Evolutionary conservation across 1,140 invertebrate genomes (phyloP).

Genomic region (Zaprionus davidi): DNA sequence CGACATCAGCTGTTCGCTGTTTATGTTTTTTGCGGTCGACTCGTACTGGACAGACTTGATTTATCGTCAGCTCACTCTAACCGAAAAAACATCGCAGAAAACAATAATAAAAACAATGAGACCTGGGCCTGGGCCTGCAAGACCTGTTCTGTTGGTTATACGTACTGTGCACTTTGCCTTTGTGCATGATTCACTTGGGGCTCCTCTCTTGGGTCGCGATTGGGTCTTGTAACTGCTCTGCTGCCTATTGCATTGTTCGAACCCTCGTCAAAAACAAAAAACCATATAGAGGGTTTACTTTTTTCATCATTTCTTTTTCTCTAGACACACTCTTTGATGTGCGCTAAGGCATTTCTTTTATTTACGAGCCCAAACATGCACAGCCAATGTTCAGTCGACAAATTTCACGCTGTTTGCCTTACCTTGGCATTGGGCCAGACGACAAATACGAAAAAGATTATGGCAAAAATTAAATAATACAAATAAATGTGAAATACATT

Average conservation of each 20-base stretch:
- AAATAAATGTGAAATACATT: slow-evolving; percentile 33
- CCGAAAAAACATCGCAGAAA: slow-evolving; percentile 3
- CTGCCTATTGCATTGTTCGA: slow-evolving; percentile 22
- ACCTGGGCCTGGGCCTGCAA: slow-evolving; percentile 22
- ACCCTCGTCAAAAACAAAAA: slow-evolving; percentile 36
- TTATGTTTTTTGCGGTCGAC: slow-evolving; percentile 59
- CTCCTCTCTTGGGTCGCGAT: slow-evolving; percentile 16
- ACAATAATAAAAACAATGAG: slow-evolving; percentile 29
- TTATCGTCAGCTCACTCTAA: slow-evolving; percentile 53
- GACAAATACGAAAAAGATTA: neutral
- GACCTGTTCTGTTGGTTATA: slow-evolving; percentile 38
- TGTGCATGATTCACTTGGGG: slow-evolving; percentile 39
- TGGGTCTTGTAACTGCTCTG: slow-evolving; percentile 8
- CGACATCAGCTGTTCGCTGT: slow-evolving; percentile 73
- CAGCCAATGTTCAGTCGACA: slow-evolving; percentile 6
- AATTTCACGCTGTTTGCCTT: slow-evolving; percentile 14
- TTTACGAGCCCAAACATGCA: slow-evolving; percentile 15
- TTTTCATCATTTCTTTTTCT: slow-evolving; percentile 33
- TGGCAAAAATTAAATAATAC: slow-evolving; percentile 5
- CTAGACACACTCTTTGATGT: slow-evolving; percentile 35
- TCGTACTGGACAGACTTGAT: slow-evolving; percentile 67
- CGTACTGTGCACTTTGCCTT: slow-evolving; percentile 33
- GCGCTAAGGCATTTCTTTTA: slow-evolving; percentile 33
- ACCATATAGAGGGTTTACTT: slow-evolving; percentile 10
- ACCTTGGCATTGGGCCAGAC: slow-evolving; percentile 33